A percentile compares a stretch with the other conserved stretches of the same genome.
These are phyloP conservation scores for Phrynosoma blainvillii DNA, from an alignment of 2,113 vertebrate genomes.

Conservation along the genomic window DNA sequence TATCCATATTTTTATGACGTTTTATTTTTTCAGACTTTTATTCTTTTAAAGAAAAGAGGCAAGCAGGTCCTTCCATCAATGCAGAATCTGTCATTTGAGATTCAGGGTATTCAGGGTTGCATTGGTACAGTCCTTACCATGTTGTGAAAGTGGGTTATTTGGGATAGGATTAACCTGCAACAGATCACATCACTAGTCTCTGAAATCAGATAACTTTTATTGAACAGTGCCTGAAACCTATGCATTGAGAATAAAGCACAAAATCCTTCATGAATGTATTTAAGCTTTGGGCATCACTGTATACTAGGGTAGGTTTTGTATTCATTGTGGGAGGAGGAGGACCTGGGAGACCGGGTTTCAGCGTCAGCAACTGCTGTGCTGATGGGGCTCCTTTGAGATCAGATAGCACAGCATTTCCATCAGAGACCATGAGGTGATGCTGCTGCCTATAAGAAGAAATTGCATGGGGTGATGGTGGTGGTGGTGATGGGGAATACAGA, in stretches of 20 bases:
- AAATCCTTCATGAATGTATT: not conserved
- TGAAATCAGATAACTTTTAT: not conserved
- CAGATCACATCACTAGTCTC: not conserved
- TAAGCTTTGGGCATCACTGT: not conserved
- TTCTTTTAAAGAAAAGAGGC: not conserved
- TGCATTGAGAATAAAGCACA: not conserved
- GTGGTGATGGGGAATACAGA: conserved; percentile 1
- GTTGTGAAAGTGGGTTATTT: not conserved
- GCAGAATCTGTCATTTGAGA: not conserved
- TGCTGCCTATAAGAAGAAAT: not conserved
- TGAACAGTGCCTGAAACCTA: not conserved
- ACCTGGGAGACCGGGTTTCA: not conserved
- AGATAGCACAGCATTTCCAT: not conserved
- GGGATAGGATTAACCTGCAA: not conserved
- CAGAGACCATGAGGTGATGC: conserved; percentile 14
- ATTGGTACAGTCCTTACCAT: not conserved
- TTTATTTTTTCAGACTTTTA: not conserved
- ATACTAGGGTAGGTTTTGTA: not conserved
- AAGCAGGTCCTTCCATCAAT: not conserved
- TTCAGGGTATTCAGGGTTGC: not conserved
- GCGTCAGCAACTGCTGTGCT: not conserved
- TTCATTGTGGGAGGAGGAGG: not conserved
- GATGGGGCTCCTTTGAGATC: not conserved
- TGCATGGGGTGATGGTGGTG: not conserved
- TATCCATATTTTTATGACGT: not conserved